Evolutionary conservation across 2,888 invertebrate species (phyloP), one percentile per base, ranked within the genome.

Genomic region (Notocelia uddmanniana): DNA sequence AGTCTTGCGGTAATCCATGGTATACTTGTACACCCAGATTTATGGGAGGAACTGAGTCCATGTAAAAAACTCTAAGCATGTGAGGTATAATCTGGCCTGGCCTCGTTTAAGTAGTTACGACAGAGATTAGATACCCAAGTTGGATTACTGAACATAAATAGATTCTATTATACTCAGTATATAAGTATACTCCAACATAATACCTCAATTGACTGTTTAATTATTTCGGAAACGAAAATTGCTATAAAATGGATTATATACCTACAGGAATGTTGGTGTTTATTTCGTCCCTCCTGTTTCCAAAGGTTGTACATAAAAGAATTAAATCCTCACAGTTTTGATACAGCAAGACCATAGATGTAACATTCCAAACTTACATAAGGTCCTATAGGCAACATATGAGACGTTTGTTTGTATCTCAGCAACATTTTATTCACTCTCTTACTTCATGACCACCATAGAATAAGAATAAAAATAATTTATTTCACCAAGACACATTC

Each of bases 1-100:
- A 93, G 89, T 93, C 93, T 92, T 89, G 84, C 82, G 83, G 93
- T 93, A 93, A 93, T 93, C 93, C 93, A 83, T 79, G 83, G 89
- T 91, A 92, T 92, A n/a, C n/a, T n/a, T n/a, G n/a, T n/a, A 92
- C 91, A 89, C 87, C 84, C 85, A 88, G 92, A 93, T 93, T 93
- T 93, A 93, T 89, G 78, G 82, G 81, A 83, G 87, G 88, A 83
- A 79, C 85, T 91, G 89, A 89, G 88, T 90, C 91, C 91, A 48
- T 52, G 31, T 34, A 37, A 48, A 70, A 55, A 63, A 67, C 26
- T 54, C 59, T 21, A 60, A 59, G 59, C 52, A 67, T 62, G 60
- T 69, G 60, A 48, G 48, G n/a, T 37, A 15, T 26, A 48, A 48
- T 23, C 23, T 48, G 18, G 48, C 48, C 31, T 21, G 18, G 48